A percentile compares a stretch with the other conserved stretches of the same genome.
phyloP scores from a whole-genome alignment of 2,888 invertebrate species.

The Ditula angustiorana region DNA sequence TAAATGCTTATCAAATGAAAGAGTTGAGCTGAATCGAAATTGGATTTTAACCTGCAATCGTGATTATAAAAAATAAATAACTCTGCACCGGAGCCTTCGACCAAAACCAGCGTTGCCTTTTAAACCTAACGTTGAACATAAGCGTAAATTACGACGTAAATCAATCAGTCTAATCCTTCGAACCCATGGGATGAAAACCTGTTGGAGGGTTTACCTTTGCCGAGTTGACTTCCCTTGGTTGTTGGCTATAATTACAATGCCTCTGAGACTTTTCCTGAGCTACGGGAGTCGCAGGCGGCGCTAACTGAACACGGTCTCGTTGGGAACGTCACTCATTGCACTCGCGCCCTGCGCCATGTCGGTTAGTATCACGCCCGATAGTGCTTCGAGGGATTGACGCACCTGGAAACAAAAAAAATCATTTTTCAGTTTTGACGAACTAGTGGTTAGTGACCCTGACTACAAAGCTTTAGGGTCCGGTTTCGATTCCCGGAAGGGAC shows the following conservation, averaged over 20 bases:
- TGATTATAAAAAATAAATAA: slow-evolving; percentile 26
- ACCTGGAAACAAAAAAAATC: slow-evolving; percentile 85
- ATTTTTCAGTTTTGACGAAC: too few relatives aligned
- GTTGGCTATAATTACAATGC: neutral
- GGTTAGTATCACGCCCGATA: slow-evolving; percentile 88
- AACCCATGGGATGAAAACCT: neutral
- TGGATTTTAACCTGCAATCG: slow-evolving; percentile 6
- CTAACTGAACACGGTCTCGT: slow-evolving; percentile 78
- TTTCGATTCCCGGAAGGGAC: too few relatives aligned
- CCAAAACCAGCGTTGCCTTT: neutral
- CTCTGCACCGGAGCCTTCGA: slow-evolving; percentile 9
- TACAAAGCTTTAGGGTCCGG: too few relatives aligned
- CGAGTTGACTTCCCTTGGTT: neutral
- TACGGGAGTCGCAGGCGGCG: slow-evolving; percentile 46
- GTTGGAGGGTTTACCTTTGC: neutral
- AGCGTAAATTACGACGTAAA: slow-evolving; percentile 34
- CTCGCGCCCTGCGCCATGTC: slow-evolving; percentile 68
- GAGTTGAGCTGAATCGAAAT: slow-evolving; percentile 13
- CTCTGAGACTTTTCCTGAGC: neutral
- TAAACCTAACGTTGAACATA: slow-evolving; percentile 28
- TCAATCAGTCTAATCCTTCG: slow-evolving; percentile 34
- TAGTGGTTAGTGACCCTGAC: too few relatives aligned
- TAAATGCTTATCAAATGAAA: slow-evolving; percentile 9
- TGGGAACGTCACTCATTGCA: slow-evolving; percentile 62
- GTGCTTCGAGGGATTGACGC: slow-evolving; percentile 91